Evolutionary conservation across 2,888 invertebrate species (phyloP).

Genomic region (Troilus luridus): DNA sequence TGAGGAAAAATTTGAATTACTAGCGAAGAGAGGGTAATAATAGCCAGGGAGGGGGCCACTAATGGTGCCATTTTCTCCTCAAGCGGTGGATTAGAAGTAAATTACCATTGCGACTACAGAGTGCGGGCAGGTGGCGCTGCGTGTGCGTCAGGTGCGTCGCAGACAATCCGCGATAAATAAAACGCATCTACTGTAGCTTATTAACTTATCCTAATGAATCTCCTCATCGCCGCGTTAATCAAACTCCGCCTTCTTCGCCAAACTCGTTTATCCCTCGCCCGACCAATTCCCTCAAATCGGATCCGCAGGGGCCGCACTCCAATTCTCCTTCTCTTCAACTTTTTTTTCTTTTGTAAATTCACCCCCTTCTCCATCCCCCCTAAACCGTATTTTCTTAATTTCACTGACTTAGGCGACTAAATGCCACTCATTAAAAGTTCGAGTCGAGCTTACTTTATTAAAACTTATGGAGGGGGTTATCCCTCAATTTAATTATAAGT

Average conservation of each 20-base stretch:
- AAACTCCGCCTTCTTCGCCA: slow-evolving; percentile 48
- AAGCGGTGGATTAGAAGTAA: slow-evolving; percentile 53
- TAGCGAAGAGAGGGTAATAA: not conserved
- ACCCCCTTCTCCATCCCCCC: not conserved
- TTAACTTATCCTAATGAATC: slow-evolving; percentile 47
- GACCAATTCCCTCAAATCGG: slow-evolving; percentile 13
- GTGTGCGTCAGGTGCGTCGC: slow-evolving; percentile 5
- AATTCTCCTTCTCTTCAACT: slow-evolving; percentile 18
- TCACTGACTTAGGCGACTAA: slow-evolving; percentile 24
- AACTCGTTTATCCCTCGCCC: slow-evolving; percentile 30
- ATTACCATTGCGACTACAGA: slow-evolving; percentile 20
- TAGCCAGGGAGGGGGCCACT: slow-evolving; percentile 7
- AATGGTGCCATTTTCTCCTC: slow-evolving; percentile 42
- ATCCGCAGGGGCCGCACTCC: slow-evolving; percentile 19
- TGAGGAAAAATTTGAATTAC: slow-evolving; percentile 18
- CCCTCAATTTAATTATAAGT: slow-evolving; percentile 39
- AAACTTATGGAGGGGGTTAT: not conserved
- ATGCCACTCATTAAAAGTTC: slow-evolving; percentile 49
- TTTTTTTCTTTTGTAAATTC: slow-evolving; percentile 41
- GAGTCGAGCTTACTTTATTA: slow-evolving; percentile 27
- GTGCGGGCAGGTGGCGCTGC: slow-evolving; percentile 6
- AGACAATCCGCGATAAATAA: slow-evolving; percentile 55
- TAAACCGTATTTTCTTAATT: slow-evolving; percentile 17
- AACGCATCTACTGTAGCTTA: not conserved
- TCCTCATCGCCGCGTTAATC: slow-evolving; percentile 50